Base-by-base conservation (phyloP, 2,888 invertebrate species). In the Trilocha varians region DNA sequence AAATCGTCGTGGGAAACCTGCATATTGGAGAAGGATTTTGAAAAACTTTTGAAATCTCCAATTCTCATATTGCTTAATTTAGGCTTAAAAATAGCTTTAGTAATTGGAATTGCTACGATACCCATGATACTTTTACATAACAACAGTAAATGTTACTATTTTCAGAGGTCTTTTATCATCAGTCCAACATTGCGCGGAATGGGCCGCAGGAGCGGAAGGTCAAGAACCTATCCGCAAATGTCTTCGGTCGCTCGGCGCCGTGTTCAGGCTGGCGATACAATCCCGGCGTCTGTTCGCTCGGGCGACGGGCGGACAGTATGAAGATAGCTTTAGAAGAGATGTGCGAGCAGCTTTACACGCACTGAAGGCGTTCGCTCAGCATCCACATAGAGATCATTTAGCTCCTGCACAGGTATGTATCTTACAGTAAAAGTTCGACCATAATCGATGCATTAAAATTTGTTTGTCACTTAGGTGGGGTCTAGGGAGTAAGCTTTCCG, bases 211-310 rank as follows among this genome's bases (percentile, higher is more conserved):
- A 11, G 93, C 94, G 0, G 96, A 96, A 52, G 93, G 94, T 35
- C 95, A 96, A 48, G 95, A 96, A 60, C 93, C 95, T 0, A 94
- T 97, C 46, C 92, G 95, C 67, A 96, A 95, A 64, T 96, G 96
- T 63, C 94, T 96, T 46, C 91, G 93, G 42, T 96, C 96, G 0
- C 83, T 97, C 36, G 97, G 97, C 65, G 96, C 96, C 48, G 95
- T 98, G 53, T 96, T 97, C 76, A 94, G 97, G 50, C 89, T 98
- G 57, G 93, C 97, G 2, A 96, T 97, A 32, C 94, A 97, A 56
- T 97, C 97, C 34, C 87, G 96, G 5, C 72, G 93, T 33, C 67
- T 96, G 33, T 96, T 96, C 79, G 91, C 94, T 0, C 87, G 94
- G 13, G 96, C 96, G 0, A 96, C 95, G 0, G 94, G 94, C 6